These are phyloP conservation scores for Brassicogethes aeneus DNA, from an alignment of 2,888 invertebrate species.

Conservation along the genomic window DNA sequence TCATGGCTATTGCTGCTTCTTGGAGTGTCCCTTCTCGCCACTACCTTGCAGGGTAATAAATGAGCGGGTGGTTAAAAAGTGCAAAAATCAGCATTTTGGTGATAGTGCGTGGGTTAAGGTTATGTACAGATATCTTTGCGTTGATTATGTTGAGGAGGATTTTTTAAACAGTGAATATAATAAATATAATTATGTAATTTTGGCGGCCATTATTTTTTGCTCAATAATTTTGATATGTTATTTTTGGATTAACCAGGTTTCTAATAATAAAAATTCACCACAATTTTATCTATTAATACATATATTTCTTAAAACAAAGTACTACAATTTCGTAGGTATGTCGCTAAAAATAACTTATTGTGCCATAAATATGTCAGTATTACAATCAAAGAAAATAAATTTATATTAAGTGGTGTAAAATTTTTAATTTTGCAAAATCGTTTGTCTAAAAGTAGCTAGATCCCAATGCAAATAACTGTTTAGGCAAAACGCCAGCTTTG, in stretches of 20 bases:
- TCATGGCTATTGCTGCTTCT: slow-evolving; percentile 47
- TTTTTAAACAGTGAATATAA: neutral
- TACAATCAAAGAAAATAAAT: no score
- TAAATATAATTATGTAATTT: slow-evolving; percentile 25
- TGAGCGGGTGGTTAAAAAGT: neutral
- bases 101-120: neutral
- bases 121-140: neutral
- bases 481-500: slow-evolving; percentile 36
- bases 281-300: slow-evolving; percentile 20
- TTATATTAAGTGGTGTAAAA: slow-evolving; percentile 20
- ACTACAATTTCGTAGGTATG: no score
- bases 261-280: slow-evolving; percentile 32
- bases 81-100: no score
- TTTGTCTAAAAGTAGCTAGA: slow-evolving; percentile 34
- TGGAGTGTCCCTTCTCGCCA: slow-evolving; percentile 46
- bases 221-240: slow-evolving; percentile 31
- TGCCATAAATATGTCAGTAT: no score
- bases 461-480: slow-evolving; percentile 36
- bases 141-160: neutral
- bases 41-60: slow-evolving; percentile 45
- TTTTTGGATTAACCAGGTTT: slow-evolving; percentile 33
- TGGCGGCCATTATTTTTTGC: slow-evolving; percentile 25
- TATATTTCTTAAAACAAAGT: slow-evolving; percentile 1
- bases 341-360: slow-evolving; percentile 2
- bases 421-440: slow-evolving; percentile 23